These are phyloP conservation scores for Theocolax elegans DNA, from an alignment of 1,140 invertebrate species.

Conservation along the genomic window DNA sequence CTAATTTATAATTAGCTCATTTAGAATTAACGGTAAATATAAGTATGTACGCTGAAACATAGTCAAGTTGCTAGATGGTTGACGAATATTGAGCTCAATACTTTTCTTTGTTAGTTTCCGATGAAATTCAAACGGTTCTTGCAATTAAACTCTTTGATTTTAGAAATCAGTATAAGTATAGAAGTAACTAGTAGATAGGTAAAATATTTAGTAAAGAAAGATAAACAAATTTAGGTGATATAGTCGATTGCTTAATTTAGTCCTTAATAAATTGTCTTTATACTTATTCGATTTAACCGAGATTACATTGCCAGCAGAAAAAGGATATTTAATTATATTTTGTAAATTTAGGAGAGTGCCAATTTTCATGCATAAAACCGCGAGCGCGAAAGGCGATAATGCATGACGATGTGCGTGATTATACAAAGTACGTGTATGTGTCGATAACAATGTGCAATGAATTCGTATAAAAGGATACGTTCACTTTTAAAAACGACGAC, in stretches of 20 bases:
- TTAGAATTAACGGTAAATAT: too few relatives aligned
- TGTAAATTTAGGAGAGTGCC: slow-evolving; percentile 33
- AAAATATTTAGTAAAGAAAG: neutral
- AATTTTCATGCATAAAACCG: slow-evolving; percentile 5
- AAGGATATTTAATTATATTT: slow-evolving; percentile 20
- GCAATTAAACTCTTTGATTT: too few relatives aligned
- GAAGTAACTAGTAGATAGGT: too few relatives aligned
- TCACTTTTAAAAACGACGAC: slow-evolving; percentile 6
- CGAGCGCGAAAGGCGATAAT: neutral
- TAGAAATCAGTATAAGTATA: too few relatives aligned
- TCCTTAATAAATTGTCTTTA: neutral
- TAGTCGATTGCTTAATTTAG: slow-evolving; percentile 12
- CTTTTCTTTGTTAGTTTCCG: too few relatives aligned
- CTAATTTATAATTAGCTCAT: too few relatives aligned
- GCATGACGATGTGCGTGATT: neutral
- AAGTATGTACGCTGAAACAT: too few relatives aligned
- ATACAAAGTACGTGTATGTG: neutral
- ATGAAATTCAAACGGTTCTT: too few relatives aligned
- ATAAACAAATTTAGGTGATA: neutral
- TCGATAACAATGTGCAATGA: neutral
- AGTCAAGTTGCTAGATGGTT: too few relatives aligned
- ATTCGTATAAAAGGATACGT: neutral
- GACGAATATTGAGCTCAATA: too few relatives aligned
- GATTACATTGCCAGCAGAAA: slow-evolving; percentile 15
- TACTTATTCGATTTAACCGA: slow-evolving; percentile 18